Percentiles rank a stretch among this genome's conserved stretches.
These are phyloP conservation scores for Ips nitidus DNA, from an alignment of 1,140 invertebrate genomes.

Conservation along the genomic window DNA sequence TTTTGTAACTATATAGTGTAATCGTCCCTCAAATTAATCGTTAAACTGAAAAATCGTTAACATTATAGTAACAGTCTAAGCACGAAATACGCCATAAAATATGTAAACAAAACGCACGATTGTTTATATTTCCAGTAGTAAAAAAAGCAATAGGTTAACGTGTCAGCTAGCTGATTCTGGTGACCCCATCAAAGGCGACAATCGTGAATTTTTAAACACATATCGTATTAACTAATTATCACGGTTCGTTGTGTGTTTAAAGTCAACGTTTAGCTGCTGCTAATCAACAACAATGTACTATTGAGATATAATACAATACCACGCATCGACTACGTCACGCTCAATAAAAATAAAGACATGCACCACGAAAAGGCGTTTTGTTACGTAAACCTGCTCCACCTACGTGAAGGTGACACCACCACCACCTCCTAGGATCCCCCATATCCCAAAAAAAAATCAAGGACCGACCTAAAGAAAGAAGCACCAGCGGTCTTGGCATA, in stretches of 20 bases:
- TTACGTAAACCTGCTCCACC: neutral
- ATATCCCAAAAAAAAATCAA: slow-evolving; percentile 19
- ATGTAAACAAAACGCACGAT: slow-evolving; percentile 1
- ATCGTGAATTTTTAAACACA: slow-evolving; percentile 5
- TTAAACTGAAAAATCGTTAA: too few relatives aligned
- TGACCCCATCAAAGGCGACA: slow-evolving; percentile 6
- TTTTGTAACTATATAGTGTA: too few relatives aligned
- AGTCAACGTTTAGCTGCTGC: neutral
- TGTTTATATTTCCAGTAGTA: slow-evolving; percentile 10
- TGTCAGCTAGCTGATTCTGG: slow-evolving; percentile 5
- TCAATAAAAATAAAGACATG: neutral
- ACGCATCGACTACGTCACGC: too few relatives aligned
- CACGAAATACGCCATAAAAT: neutral
- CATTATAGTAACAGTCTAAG: too few relatives aligned
- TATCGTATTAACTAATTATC: slow-evolving; percentile 6
- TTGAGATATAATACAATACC: too few relatives aligned
- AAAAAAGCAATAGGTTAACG: slow-evolving; percentile 6
- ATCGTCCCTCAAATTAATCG: too few relatives aligned
- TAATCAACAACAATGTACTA: neutral
- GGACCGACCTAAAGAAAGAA: slow-evolving; percentile 18
- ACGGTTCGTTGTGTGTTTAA: slow-evolving; percentile 7
- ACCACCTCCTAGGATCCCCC: neutral
- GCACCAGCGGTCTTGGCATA: slow-evolving; percentile 15
- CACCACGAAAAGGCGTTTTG: neutral
- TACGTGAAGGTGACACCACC: slow-evolving; percentile 10